phyloP scores from a whole-genome alignment of 2,113 vertebrate genomes.

The Riparia riparia region DNA sequence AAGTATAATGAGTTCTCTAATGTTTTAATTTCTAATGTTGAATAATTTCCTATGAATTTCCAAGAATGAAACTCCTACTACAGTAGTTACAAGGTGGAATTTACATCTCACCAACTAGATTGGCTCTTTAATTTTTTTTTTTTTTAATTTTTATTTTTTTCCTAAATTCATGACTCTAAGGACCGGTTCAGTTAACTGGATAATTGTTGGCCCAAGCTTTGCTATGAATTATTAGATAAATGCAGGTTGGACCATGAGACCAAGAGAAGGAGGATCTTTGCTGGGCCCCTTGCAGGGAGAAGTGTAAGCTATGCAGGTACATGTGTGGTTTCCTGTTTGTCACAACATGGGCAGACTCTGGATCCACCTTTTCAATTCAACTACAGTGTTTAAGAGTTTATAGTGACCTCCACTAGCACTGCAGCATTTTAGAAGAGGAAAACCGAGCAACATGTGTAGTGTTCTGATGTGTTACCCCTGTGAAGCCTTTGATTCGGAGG shows the following conservation, averaged over 20 bases:
- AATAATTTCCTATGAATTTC: not conserved
- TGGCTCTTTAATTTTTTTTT: too few species aligned
- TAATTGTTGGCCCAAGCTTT: not conserved
- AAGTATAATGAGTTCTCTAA: not conserved
- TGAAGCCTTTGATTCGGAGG: not conserved
- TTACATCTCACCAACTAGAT: not conserved
- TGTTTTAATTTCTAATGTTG: not conserved
- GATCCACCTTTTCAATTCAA: not conserved
- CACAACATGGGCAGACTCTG: not conserved
- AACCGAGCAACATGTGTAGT: not conserved
- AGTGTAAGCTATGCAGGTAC: accelerated
- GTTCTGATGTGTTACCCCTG: not conserved
- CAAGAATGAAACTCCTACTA: not conserved
- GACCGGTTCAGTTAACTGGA: accelerated
- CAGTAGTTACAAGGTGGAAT: not conserved
- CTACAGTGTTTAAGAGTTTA: not conserved
- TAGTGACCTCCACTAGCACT: not conserved
- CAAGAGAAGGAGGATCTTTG: not conserved
- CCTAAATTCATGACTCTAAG: not conserved
- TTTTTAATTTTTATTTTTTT: not conserved
- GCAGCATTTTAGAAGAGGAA: not conserved
- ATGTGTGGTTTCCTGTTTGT: not conserved
- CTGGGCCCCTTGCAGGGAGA: not conserved
- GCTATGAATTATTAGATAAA: not conserved
- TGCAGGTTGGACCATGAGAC: not conserved